Base-by-base conservation (phyloP, 2,113 vertebrate species). In the Chinchilla lanigera region DNA sequence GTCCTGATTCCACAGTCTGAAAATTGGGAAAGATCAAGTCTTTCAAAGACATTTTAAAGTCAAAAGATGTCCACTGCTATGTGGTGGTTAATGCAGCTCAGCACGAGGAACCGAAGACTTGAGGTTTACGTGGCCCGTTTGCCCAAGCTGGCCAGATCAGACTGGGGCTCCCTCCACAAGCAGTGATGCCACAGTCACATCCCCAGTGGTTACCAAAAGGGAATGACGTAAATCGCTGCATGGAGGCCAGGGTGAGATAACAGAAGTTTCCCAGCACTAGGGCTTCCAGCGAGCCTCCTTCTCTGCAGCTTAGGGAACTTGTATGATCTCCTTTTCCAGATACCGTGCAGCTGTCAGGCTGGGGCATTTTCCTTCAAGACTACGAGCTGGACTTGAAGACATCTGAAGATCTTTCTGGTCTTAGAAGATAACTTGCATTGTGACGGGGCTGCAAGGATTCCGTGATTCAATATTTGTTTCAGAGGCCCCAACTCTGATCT, bases 141-240 rank as follows among this genome's bases (percentile, higher is more conserved):
- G 44, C n/a, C 16, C 50, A 63, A 44, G n/a, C 16, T 50, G 56
- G 56, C 20, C 50, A 24, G 17, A 0, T 20, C n/a, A 30, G 77
- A n/a, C 11, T 5, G 52, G 89, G 54, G 65, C 30, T 54, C n/a
- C 84, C n/a, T 47, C n/a, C 84, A 56, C 2, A 44, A 73, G 35
- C 16, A 30, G 56, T 7, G 20, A 4, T 1, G 20, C 16, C 17
- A 2, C 1, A 2, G 14, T 35, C 26, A 3, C 0, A 1, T 22
- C n/a, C 19, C 58, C 47, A 14, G 63, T 2, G 52, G 28, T 28
- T 35, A 84, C 20, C 3, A 12, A 56, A 47, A 9, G 11, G 20
- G 35, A 14, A 7, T 0, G 3, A 65, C 1, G 16, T 44, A 20
- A 5, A 33, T 16, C 3, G 35, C 61, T 44, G 6, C 1, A 1